phyloP scores from a whole-genome alignment of 2,797 vertebrate species.

The Caiman crocodilus region DNA sequence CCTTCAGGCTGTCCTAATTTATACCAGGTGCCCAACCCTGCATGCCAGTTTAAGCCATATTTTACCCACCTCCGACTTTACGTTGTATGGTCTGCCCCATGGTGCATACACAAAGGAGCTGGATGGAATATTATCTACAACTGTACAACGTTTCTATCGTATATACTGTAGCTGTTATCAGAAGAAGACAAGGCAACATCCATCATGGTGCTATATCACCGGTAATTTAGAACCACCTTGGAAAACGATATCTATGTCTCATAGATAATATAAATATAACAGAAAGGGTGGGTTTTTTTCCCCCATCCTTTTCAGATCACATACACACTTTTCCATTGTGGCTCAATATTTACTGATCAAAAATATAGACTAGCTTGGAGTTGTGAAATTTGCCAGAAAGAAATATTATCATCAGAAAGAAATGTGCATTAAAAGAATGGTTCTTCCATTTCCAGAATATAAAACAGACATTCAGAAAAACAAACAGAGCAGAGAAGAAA shows the following conservation, averaged over 20 bases:
- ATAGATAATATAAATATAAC: constrained; percentile 63
- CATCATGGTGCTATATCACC: neutral
- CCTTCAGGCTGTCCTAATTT: neutral
- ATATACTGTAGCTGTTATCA: neutral
- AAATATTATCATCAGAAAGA: constrained; percentile 77
- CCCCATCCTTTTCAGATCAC: constrained; percentile 37
- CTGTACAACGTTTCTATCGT: neutral
- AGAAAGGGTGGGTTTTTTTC: constrained; percentile 39
- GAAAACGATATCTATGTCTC: neutral
- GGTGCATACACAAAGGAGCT: neutral
- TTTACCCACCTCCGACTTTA: neutral
- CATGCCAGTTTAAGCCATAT: neutral
- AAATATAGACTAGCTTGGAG: constrained; percentile 80
- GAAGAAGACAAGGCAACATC: neutral
- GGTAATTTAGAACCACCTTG: constrained; percentile 58
- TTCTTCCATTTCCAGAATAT: constrained; percentile 76
- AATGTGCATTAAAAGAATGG: constrained; percentile 77
- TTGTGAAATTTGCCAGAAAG: constrained; percentile 74
- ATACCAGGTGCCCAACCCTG: neutral
- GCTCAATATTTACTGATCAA: constrained; percentile 79
- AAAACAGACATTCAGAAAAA: constrained; percentile 75
- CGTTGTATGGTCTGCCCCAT: neutral
- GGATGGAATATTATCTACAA: neutral
- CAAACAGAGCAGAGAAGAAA: constrained; percentile 76
- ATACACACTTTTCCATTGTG: constrained; percentile 66